phyloP scores from a whole-genome alignment of 2,888 invertebrate species.

The Phasia obesa region DNA sequence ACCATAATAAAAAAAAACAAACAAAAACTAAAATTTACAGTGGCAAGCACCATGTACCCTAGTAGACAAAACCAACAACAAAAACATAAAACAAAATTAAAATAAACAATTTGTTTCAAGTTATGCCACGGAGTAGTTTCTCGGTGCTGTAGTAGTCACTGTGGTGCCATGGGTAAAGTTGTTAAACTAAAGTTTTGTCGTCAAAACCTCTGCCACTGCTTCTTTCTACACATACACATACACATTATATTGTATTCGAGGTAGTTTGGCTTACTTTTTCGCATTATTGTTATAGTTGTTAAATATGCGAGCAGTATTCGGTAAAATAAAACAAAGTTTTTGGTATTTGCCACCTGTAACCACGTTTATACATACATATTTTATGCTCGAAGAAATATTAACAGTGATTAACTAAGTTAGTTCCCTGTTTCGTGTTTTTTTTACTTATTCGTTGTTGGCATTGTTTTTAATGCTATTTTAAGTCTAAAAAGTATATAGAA shows the following conservation, averaged over 20 bases:
- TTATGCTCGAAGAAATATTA: conserved; percentile 71
- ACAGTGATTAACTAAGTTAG: conserved; percentile 71
- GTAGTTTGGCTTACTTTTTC: conserved; percentile 33
- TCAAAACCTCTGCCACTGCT: conserved; percentile 27
- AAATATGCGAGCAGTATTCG: conserved; percentile 32
- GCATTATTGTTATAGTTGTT: conserved; percentile 27
- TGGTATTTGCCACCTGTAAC: conserved; percentile 69
- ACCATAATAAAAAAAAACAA: conserved; percentile 28
- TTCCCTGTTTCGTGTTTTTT: conserved; percentile 34
- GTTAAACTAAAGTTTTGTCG: conserved; percentile 47
- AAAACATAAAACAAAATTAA: conserved; percentile 38
- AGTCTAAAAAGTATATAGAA: conserved; percentile 40
- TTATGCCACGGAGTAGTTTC: conserved; percentile 49
- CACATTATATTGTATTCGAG: conserved; percentile 5
- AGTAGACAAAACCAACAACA: conserved; percentile 19
- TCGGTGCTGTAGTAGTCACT: conserved; percentile 3
- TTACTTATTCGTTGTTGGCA: background rate
- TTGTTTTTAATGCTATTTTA: conserved; percentile 45
- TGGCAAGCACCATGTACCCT: conserved; percentile 12
- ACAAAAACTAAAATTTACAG: conserved; percentile 20
- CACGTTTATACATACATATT: conserved; percentile 66
- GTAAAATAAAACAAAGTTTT: conserved; percentile 41
- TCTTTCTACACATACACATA: too few species aligned
- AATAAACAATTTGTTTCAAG: conserved; percentile 70
- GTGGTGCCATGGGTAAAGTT: conserved; percentile 17